A percentile compares a stretch with the other conserved stretches of the same genome.
Evolutionary conservation across 2,888 invertebrate genomes (phyloP).

Genomic region (Chrysolina haemoptera): DNA sequence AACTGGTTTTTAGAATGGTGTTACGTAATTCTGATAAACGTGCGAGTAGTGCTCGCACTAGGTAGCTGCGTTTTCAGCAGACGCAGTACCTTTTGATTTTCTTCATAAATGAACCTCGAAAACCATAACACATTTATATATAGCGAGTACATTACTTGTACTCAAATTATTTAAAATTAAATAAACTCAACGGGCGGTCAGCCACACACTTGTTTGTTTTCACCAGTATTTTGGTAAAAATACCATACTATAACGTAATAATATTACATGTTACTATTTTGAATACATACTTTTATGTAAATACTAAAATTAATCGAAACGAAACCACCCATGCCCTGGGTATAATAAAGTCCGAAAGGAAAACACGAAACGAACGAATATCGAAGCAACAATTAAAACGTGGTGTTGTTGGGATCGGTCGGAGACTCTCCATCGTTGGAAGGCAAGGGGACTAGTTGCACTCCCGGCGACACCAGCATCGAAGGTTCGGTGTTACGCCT

Average conservation of each 20-base stretch:
- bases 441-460: slow-evolving; percentile 70
- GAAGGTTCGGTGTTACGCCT: slow-evolving; percentile 93
- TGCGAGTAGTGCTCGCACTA: slow-evolving; percentile 44
- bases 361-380: slow-evolving; percentile 32
- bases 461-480: slow-evolving; percentile 74
- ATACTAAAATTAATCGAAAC: slow-evolving; percentile 57
- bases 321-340: slow-evolving; percentile 51
- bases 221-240: slow-evolving; percentile 70
- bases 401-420: slow-evolving; percentile 68
- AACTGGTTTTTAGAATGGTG: slow-evolving; percentile 28
- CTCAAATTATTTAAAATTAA: slow-evolving; percentile 60
- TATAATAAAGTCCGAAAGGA: slow-evolving; percentile 39
- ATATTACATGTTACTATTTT: slow-evolving; percentile 71
- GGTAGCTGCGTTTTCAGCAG: not conserved
- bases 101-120: slow-evolving; percentile 55
- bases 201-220: slow-evolving; percentile 54
- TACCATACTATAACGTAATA: slow-evolving; percentile 75
- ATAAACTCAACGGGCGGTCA: slow-evolving; percentile 55
- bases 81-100: slow-evolving; percentile 28
- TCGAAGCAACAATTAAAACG: slow-evolving; percentile 59
- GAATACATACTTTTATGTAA: slow-evolving; percentile 61
- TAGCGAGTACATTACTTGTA: slow-evolving; percentile 58
- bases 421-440: slow-evolving; percentile 71
- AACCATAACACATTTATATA: slow-evolving; percentile 50
- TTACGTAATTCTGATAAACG: slow-evolving; percentile 35